These are phyloP conservation scores for Uloborus diversus DNA, from an alignment of 1,140 invertebrate species.

Conservation along the genomic window DNA sequence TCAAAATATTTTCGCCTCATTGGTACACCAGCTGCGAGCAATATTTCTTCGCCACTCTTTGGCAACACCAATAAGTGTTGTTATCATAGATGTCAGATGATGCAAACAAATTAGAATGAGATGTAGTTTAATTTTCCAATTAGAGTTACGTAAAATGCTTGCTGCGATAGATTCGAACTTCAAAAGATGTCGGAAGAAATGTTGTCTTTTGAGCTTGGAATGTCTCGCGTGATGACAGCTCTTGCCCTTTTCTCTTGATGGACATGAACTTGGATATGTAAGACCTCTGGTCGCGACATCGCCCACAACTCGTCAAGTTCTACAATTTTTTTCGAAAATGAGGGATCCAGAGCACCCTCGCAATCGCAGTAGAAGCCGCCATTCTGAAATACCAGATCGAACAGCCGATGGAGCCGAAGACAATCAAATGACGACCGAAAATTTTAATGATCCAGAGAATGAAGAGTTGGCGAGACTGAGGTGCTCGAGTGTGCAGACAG, in stretches of 20 bases:
- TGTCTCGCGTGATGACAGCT: no score
- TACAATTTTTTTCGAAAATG: constrained; percentile 12
- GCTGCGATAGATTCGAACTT: neutral
- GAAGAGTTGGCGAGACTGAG: constrained; percentile 76
- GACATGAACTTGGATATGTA: no score
- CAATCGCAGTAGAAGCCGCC: constrained; percentile 1
- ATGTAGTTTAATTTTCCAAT: no score
- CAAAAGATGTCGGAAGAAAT: constrained; percentile 29
- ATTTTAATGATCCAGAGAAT: constrained; percentile 74
- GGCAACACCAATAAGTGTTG: no score
- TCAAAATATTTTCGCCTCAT: neutral
- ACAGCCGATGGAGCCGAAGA: constrained; percentile 55
- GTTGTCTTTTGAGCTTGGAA: no score
- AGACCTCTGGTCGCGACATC: no score
- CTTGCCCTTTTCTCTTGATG: no score
- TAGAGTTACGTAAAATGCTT: no score
- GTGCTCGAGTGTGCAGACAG: constrained; percentile 86
- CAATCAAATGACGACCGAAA: neutral
- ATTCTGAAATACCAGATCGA: constrained; percentile 27
- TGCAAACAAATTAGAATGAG: no score
- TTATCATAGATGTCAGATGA: no score
- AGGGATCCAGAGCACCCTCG: constrained; percentile 17
- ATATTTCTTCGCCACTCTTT: no score
- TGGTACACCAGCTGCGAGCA: neutral
- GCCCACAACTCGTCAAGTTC: constrained; percentile 9